Evolutionary conservation across 64 coral and sea anemone species (phyloP).

Genomic region (Montipora cactus): DNA sequence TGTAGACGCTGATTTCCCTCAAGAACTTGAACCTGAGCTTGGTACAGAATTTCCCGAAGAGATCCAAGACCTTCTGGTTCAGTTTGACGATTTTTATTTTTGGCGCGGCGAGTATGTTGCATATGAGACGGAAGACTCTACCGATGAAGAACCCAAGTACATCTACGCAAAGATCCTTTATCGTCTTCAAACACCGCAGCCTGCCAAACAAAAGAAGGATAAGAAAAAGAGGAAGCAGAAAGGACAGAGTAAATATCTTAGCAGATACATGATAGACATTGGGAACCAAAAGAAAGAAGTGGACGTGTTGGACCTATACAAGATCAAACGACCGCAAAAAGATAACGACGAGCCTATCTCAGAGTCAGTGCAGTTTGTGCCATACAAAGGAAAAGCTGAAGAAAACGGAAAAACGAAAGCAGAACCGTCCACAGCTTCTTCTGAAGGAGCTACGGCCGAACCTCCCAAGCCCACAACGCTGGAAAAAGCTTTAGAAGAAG

Average conservation of each 20-base stretch:
- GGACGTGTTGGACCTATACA: slow-evolving; percentile 88
- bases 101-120: slow-evolving; percentile 78
- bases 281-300: slow-evolving; percentile 63
- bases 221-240: slow-evolving; percentile 59
- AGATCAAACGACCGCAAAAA: slow-evolving; percentile 58
- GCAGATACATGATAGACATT: slow-evolving; percentile 74
- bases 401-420: neutral
- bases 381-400: slow-evolving; percentile 32
- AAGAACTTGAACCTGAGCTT: slow-evolving; percentile 12
- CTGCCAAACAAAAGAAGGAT: slow-evolving; percentile 57
- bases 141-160: slow-evolving; percentile 68
- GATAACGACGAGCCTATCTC: slow-evolving; percentile 1
- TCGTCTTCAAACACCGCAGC: slow-evolving; percentile 39
- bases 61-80: slow-evolving; percentile 68
- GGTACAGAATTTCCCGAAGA: slow-evolving; percentile 69
- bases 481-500: slow-evolving; percentile 75
- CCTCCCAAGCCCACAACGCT: slow-evolving; percentile 41
- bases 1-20: neutral
- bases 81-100: slow-evolving; percentile 80
- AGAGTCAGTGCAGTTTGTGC: slow-evolving; percentile 53
- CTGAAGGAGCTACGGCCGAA: slow-evolving; percentile 17
- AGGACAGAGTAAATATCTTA: slow-evolving; percentile 50
- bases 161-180: slow-evolving; percentile 72
- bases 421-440: neutral
- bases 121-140: slow-evolving; percentile 72